A percentile compares a stretch with the other conserved stretches of the same genome.
Evolutionary conservation across 1,140 invertebrate genomes (phyloP).

Genomic region (Doryteuthis pealeii): DNA sequence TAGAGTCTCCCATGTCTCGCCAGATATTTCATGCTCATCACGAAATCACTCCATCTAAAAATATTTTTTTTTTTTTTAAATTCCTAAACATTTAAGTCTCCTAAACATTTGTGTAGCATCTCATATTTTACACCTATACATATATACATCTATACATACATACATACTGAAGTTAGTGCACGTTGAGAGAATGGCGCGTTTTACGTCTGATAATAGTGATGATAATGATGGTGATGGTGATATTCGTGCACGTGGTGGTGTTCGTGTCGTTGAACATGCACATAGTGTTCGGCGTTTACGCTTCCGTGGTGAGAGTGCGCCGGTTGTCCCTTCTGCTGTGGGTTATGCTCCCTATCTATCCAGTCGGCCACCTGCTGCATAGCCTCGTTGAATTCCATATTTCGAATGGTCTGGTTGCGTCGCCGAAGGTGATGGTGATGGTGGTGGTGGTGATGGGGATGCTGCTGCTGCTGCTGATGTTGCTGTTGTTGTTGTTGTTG

Average conservation of each 20-base stretch:
- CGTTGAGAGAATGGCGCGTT: neutral
- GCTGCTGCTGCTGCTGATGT: no score
- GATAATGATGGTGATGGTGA: conserved; percentile 78
- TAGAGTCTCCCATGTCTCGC: no score
- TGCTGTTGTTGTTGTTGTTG: no score
- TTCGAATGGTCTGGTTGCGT: conserved; percentile 63
- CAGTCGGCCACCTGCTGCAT: conserved; percentile 68
- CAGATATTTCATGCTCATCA: no score
- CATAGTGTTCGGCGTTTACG: conserved; percentile 23
- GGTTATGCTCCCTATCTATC: conserved; percentile 58
- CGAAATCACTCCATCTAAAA: no score
- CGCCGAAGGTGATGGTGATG: conserved; percentile 62
- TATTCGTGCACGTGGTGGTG: conserved; percentile 78
- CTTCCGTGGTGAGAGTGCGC: no score
- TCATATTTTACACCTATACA: no score
- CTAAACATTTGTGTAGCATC: no score
- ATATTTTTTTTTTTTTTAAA: no score
- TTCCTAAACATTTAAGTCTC: no score
- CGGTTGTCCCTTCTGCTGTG: conserved; percentile 41
- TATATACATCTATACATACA: no score
- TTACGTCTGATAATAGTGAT: conserved; percentile 68
- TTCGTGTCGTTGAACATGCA: conserved; percentile 62
- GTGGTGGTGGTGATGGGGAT: conserved; percentile 56
- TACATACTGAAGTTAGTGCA: no score
- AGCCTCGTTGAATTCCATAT: conserved; percentile 71